Conservation (phyloP, 2,797 vertebrate species). For the Eulemur albifrons region DNA sequence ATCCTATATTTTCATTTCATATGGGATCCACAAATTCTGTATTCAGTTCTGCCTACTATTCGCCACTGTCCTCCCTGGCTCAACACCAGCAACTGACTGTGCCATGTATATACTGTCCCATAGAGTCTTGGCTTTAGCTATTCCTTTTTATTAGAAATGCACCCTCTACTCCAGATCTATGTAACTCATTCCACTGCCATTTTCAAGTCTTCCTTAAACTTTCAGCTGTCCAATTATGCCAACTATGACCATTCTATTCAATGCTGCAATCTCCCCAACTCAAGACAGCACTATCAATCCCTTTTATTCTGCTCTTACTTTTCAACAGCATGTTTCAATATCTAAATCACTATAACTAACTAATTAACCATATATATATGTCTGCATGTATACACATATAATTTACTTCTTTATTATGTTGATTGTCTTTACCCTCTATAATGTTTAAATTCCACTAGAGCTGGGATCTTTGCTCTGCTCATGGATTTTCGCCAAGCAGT, state of each 20-base stretch:
- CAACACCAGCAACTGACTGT: not conserved
- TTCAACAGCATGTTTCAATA: not conserved
- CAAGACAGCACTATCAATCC: not conserved
- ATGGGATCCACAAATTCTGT: not conserved
- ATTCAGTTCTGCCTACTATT: not conserved
- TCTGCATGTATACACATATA: not conserved
- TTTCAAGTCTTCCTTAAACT: not conserved
- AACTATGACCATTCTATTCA: not conserved
- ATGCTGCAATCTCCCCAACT: not conserved
- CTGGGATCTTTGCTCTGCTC: not conserved
- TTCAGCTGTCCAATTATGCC: not conserved
- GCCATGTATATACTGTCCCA: not conserved
- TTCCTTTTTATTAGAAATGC: not conserved
- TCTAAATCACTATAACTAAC: not conserved
- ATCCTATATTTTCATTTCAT: not conserved
- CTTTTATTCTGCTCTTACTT: not conserved
- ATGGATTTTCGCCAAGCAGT: not conserved
- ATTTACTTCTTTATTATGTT: not conserved
- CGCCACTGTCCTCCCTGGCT: too few species aligned
- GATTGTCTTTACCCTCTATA: not conserved
- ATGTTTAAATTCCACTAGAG: not conserved
- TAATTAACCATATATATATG: not conserved
- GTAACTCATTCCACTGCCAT: not conserved
- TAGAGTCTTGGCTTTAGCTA: not conserved
- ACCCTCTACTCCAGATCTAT: rapidly evolving